Evolutionary conservation across 2,888 invertebrate species (phyloP).

Genomic region (Drosophila atroscutellata): DNA sequence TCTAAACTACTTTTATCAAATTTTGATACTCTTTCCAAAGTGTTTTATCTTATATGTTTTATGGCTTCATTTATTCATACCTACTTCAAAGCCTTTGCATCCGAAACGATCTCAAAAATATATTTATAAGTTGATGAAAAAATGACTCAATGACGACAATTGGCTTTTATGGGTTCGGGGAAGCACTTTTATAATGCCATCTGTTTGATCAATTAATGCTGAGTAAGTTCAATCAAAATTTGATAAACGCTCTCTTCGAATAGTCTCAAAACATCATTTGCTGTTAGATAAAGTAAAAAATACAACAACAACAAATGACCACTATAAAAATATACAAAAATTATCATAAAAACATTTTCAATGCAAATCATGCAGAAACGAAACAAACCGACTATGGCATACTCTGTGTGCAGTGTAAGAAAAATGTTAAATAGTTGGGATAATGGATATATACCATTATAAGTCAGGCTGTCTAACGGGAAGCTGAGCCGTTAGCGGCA

Average conservation of each 20-base stretch:
- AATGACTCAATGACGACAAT: slow-evolving; percentile 13
- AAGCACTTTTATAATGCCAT: neutral
- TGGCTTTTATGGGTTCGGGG: slow-evolving; percentile 23
- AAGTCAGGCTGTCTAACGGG: neutral
- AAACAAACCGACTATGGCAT: neutral
- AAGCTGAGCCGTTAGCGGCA: neutral
- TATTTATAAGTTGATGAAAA: neutral
- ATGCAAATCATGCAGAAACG: neutral
- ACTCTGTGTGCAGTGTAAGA: slow-evolving; percentile 1
- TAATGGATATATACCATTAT: neutral
- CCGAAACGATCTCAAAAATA: neutral
- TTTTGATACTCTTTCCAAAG: neutral
- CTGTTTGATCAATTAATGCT: slow-evolving; percentile 22
- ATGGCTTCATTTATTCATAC: neutral
- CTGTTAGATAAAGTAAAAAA: slow-evolving; percentile 6
- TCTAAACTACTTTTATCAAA: neutral
- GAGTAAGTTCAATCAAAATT: slow-evolving; percentile 10
- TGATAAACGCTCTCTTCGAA: neutral
- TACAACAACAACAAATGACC: neutral
- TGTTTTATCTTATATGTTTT: neutral
- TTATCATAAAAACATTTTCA: slow-evolving; percentile 12
- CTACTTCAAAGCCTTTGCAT: neutral
- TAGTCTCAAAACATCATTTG: slow-evolving; percentile 5
- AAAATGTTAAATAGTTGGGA: neutral
- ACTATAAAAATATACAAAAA: neutral